Percentiles rank a stretch among this genome's conserved stretches.
Conservation (phyloP, 2,797 vertebrate species). For the Falco concolor region DNA sequence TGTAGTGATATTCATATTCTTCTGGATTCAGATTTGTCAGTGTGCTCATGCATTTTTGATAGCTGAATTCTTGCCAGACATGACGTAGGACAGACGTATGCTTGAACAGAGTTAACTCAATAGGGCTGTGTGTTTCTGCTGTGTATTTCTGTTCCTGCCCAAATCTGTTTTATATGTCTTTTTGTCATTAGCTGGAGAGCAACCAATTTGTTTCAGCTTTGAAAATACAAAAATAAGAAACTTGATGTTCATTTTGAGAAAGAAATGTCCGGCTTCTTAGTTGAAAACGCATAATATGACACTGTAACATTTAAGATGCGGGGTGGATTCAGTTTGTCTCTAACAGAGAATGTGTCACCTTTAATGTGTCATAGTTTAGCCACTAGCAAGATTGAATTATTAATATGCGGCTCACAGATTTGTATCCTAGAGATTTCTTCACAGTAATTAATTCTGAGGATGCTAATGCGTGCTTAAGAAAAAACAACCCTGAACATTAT, state of each 20-base stretch:
- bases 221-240: background rate
- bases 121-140: background rate
- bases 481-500: background rate
- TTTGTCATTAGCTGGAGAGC: background rate
- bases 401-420: slow-evolving; percentile 39
- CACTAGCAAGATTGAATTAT: background rate
- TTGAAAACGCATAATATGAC: rapidly evolving
- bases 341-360: background rate
- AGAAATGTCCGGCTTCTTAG: background rate
- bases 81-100: rapidly evolving
- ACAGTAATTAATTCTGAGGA: slow-evolving; percentile 71
- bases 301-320: background rate
- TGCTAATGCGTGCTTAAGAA: background rate
- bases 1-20: background rate
- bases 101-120: background rate
- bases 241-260: background rate
- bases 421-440: slow-evolving; percentile 24
- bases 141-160: background rate
- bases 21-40: background rate
- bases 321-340: background rate
- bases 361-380: background rate
- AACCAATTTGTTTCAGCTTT: background rate
- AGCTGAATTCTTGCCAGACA: background rate
- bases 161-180: background rate
- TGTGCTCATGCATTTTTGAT: background rate